Conservation (phyloP, 2,888 invertebrate species). For the Eristalinus aeneus region DNA sequence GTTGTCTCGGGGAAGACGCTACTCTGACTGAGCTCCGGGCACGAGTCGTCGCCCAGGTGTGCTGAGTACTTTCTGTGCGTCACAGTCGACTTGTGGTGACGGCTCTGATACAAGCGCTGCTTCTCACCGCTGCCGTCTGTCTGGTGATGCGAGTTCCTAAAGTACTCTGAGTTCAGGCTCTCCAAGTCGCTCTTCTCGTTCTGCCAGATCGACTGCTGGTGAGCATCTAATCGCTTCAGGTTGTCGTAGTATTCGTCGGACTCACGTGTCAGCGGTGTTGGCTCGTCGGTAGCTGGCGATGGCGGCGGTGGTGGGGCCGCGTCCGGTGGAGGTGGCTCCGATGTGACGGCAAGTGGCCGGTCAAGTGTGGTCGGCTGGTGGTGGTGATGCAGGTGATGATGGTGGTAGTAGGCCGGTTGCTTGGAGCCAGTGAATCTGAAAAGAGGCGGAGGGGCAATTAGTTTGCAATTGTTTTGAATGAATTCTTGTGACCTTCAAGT, state of each 20-base stretch:
- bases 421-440: constrained; percentile 55
- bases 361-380: constrained; percentile 68
- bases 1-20: constrained; percentile 79
- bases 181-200: constrained; percentile 81
- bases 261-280: constrained; percentile 73
- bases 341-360: constrained; percentile 66
- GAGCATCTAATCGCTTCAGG: constrained; percentile 79
- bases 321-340: constrained; percentile 35
- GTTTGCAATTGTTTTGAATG: constrained; percentile 22
- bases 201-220: constrained; percentile 79
- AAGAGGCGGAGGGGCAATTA: constrained; percentile 27
- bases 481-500: constrained; percentile 52
- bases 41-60: constrained; percentile 74
- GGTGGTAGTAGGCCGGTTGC: constrained; percentile 74
- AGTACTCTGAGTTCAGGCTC: constrained; percentile 80
- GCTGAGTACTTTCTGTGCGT: constrained; percentile 59
- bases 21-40: constrained; percentile 79
- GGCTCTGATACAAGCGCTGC: constrained; percentile 77
- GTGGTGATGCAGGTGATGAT: constrained; percentile 61
- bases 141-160: constrained; percentile 80
- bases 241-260: constrained; percentile 80
- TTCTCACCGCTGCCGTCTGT: constrained; percentile 75
- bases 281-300: constrained; percentile 71
- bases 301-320: constrained; percentile 30
- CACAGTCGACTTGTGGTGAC: constrained; percentile 66